Evolutionary conservation across 2,888 invertebrate species (phyloP), one percentile per base, ranked within the genome.

Genomic region (Amitus sp.): DNA sequence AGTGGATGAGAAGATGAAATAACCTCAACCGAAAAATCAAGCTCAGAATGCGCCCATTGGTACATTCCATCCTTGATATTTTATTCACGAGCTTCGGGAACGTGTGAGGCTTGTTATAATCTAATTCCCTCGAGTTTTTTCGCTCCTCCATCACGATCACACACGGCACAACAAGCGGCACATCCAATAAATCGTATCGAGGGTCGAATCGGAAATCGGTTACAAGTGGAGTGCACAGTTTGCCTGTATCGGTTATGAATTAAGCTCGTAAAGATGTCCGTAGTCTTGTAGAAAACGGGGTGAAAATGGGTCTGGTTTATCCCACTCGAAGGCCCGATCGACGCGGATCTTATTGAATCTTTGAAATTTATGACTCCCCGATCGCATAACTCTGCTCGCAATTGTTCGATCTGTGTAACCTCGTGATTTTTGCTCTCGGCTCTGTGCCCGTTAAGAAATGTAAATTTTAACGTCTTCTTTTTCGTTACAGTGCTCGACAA

Each of bases 221-320:
- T 47, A 54, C 48, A 54, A 54, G 54, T 54, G 54, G 47, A 54
- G 54, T 33, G 12, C 42, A 48, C 42, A 34, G 43, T 54, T 12
- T 34, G 47, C 42, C 30, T 47, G 17, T 64, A 71, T 71, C 57
- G 68, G 69, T 70, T 75, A 78, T 79, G 79, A 78, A 79, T 79
- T 66, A 60, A 37, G 71, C 64, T 77, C 79, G 73, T 79, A 79
- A 79, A 79, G 73, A 79, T 78, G 78, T 79, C 78, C 51, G 76
- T 79, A 77, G 75, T 73, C 78, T 79, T 79, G 78, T 79, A 71
- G 71, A 68, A 76, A 78, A 79, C 74, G 75, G 79, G 77, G 79
- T 79, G 78, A 79, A 79, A 79, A 79, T 78, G 76, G 76, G 73
- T 70, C 73, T 62, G 68, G 65, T 46, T 47, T 56, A 83, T 30